Evolutionary conservation across 1,140 invertebrate species (phyloP).

Genomic region (Drosophila repleta): DNA sequence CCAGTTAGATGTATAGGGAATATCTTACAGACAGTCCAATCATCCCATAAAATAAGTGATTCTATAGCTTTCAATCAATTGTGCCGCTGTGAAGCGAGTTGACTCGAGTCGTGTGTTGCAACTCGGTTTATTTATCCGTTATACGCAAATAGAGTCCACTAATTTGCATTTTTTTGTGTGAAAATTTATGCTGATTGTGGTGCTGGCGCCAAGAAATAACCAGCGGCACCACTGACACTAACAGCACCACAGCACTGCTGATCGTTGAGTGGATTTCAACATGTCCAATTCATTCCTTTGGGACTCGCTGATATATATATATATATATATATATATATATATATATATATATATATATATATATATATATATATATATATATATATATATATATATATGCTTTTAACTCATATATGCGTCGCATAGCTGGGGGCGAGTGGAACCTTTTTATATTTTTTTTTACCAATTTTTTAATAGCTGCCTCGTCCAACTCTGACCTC

Average conservation of each 20-base stretch:
- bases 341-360: conserved; percentile 1
- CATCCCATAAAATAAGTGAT: background rate
- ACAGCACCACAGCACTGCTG: background rate
- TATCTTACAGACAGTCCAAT: too few species aligned
- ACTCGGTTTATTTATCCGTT: conserved; percentile 26
- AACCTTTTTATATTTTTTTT: conserved; percentile 24
- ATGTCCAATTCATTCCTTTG: conserved; percentile 31
- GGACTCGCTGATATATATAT: conserved; percentile 7
- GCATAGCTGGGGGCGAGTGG: conserved; percentile 8
- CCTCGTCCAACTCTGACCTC: conserved; percentile 51
- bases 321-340: background rate
- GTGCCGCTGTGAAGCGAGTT: background rate
- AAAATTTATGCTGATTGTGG: conserved; percentile 47
- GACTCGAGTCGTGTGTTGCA: background rate
- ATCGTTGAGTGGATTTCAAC: conserved; percentile 9
- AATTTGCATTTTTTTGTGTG: conserved; percentile 39
- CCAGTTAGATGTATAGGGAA: too few species aligned
- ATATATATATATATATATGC: too few species aligned
- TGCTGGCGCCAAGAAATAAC: conserved; percentile 40
- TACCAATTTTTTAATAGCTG: background rate
- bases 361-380: too few species aligned
- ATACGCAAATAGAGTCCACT: conserved; percentile 26
- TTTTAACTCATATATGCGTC: background rate
- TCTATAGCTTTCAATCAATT: conserved; percentile 2
- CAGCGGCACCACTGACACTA: background rate